These are phyloP conservation scores for Parazoanthus atlanticus DNA, from an alignment of 92 coral and sea anemone species.

Conservation along the genomic window DNA sequence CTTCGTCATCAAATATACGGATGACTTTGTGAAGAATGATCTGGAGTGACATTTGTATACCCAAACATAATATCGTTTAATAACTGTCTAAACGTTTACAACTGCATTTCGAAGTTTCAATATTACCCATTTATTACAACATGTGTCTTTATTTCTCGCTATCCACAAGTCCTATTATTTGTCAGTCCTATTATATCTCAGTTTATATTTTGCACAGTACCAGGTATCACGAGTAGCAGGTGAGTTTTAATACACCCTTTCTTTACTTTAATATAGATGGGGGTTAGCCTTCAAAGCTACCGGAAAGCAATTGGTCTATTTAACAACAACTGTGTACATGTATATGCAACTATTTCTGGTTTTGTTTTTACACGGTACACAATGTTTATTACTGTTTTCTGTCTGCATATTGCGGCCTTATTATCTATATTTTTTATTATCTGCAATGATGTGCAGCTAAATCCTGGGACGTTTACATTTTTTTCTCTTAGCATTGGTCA, in stretches of 20 bases:
- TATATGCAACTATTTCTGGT: constrained; percentile 10
- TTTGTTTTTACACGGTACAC: constrained; percentile 21
- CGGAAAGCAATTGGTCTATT: constrained; percentile 51
- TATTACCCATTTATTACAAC: constrained; percentile 8
- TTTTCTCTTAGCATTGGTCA: constrained; percentile 41
- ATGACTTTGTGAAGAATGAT: constrained; percentile 28
- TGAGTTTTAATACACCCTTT: background rate
- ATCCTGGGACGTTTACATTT: constrained; percentile 48
- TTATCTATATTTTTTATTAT: constrained; percentile 38
- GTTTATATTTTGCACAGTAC: constrained; percentile 15
- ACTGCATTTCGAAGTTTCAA: constrained; percentile 14
- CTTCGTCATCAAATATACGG: constrained; percentile 24
- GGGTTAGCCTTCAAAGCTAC: constrained; percentile 48
- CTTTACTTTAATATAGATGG: constrained; percentile 19
- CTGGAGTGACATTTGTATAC: constrained; percentile 30
- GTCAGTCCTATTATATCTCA: constrained; percentile 6
- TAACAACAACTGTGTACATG: constrained; percentile 18
- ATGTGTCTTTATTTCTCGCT: constrained; percentile 27
- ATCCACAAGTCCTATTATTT: constrained; percentile 13
- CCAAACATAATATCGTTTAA: constrained; percentile 22
- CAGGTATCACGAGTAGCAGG: constrained; percentile 1
- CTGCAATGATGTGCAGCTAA: constrained; percentile 43
- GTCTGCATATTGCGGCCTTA: constrained; percentile 37
- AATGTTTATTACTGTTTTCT: constrained; percentile 11
- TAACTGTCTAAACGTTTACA: constrained; percentile 22